Percentiles rank a stretch among this genome's conserved stretches.
Evolutionary conservation across 2,888 invertebrate genomes (phyloP).

Genomic region (Synanthedon andrenaeformis): DNA sequence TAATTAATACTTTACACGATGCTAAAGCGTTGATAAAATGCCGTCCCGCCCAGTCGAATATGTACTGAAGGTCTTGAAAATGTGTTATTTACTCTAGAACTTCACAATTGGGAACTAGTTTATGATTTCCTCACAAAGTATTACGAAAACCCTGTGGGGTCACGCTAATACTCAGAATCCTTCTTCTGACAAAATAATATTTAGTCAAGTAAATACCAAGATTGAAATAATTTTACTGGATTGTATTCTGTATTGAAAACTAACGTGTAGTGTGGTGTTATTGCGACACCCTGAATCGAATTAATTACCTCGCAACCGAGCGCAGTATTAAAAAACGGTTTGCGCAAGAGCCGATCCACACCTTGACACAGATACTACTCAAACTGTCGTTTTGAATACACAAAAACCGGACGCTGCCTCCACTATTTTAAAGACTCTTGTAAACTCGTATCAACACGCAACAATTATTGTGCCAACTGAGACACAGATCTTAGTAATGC

Average conservation of each 20-base stretch:
- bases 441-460: conserved; percentile 2
- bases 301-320: conserved; percentile 68
- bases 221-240: too few relatives aligned
- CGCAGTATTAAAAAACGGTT: conserved; percentile 65
- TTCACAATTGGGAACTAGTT: too few relatives aligned
- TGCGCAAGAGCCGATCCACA: conserved; percentile 67
- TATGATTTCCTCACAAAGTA: too few relatives aligned
- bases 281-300: conserved; percentile 67
- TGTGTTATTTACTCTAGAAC: too few relatives aligned
- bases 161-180: too few relatives aligned
- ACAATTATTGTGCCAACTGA: not conserved
- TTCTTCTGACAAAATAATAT: too few relatives aligned
- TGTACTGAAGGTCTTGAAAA: too few relatives aligned
- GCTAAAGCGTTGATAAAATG: too few relatives aligned
- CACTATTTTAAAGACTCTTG: conserved; percentile 31
- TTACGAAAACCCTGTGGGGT: too few relatives aligned
- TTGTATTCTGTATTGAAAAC: conserved; percentile 22
- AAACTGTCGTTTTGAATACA: conserved; percentile 69
- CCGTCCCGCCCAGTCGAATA: too few relatives aligned
- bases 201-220: too few relatives aligned
- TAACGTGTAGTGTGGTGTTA: conserved; percentile 43
- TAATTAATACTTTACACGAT: too few relatives aligned
- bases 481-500: not conserved
- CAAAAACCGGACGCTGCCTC: conserved; percentile 67
- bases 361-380: conserved; percentile 65